These are phyloP conservation scores for Antheraea mylitta DNA, from an alignment of 1,140 invertebrate species.

Conservation along the genomic window DNA sequence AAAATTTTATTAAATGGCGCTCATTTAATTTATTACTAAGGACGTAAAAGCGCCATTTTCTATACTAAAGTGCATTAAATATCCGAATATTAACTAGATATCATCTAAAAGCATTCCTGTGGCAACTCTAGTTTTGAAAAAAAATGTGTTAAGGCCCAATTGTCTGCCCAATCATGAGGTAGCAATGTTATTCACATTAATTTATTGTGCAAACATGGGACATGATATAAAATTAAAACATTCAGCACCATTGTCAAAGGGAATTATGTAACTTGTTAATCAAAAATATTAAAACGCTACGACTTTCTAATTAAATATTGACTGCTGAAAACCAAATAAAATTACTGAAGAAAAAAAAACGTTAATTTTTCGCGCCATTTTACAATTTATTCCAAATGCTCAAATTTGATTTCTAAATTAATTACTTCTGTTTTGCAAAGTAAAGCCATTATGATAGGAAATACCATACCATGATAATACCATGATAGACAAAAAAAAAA, in stretches of 20 bases:
- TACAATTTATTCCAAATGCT: neutral
- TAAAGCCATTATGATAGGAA: too few species aligned
- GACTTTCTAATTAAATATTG: neutral
- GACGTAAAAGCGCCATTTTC: constrained; percentile 7
- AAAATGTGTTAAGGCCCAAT: constrained; percentile 16
- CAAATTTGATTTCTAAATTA: too few species aligned
- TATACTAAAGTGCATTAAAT: neutral
- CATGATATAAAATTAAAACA: neutral
- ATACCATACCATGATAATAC: too few species aligned
- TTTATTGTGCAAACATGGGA: constrained; percentile 6
- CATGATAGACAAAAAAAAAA: too few species aligned
- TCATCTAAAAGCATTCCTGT: neutral
- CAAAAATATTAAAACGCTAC: neutral
- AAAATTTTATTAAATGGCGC: constrained; percentile 1
- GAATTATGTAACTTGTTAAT: neutral
- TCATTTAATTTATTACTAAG: constrained; percentile 7
- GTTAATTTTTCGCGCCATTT: neutral
- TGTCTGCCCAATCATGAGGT: constrained; percentile 68
- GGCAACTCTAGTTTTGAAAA: constrained; percentile 1
- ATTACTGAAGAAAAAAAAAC: neutral
- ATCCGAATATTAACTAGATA: neutral
- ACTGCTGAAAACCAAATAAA: neutral
- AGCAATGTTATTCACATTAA: constrained; percentile 24
- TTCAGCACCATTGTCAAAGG: constrained; percentile 11
- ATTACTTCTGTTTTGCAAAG: too few species aligned